Evolutionary conservation across 2,113 vertebrate genomes (phyloP), one percentile per base, ranked within the genome.

Genomic region (Orientallactaga bullata): DNA sequence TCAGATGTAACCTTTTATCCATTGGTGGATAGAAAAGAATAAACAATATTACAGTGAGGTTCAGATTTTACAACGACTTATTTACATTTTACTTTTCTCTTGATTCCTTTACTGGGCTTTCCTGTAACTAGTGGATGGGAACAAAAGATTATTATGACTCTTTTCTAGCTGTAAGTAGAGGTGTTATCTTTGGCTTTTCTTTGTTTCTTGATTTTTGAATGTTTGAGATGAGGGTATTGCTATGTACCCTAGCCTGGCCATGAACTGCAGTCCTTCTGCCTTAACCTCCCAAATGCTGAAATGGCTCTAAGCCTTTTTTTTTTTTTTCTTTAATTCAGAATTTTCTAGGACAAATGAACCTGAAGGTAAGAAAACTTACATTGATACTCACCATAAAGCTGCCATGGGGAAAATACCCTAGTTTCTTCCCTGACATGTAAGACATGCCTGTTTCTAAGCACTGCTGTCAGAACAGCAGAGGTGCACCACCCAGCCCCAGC

Each of bases 1-100:
- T 78, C 35, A 74, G 5, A 30, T 81, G 39, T 88, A 89, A 94
- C 65, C 15, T 96, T 95, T 95, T 96, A 80, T 79, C 28, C 3
- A 35, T 47, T 11, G 24, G 80, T 88, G 37, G 86, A 39, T 60
- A 58, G 93, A 92, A 94, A 95, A 85, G 12, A 60, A 86, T n/a
- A n/a, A 76, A 58, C n/a, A 9, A 82, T 80, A 78, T 72, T 95
- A 55, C 95, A 97, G 94, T 21, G 15, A 51, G 32, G 13, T 23
- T 80, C 80, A 13, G 20, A 80, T 90, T 96, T 96, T 37, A 85
- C 74, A 85, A 83, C 21, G 6, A 51, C 63, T 87, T 23, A 77
- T 35, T 89, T 37, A 35, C 60, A 76, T 88, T 95, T 89, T 32
- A 66, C 37, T 88, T 84, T 85, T 89, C 21, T 65, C 71, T 83